Percentiles rank a stretch among this genome's conserved stretches.
Evolutionary conservation across 92 coral and sea anemone species (phyloP).

Genomic region (Phenganax subtilis): DNA sequence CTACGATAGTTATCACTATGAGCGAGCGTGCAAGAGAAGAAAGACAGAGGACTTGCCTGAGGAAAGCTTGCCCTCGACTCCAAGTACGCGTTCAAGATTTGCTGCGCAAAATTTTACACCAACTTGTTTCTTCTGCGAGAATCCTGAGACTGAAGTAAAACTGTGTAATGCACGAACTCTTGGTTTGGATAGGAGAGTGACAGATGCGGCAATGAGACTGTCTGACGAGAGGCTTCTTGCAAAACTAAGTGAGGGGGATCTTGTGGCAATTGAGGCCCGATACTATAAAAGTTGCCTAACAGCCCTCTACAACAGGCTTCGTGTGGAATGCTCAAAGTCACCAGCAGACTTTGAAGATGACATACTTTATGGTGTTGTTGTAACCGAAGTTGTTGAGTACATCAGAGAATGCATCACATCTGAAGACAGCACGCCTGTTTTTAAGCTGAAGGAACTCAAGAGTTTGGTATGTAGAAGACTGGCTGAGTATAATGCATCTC

Average conservation of each 20-base stretch:
- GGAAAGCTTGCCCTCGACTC: neutral
- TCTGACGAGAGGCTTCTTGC: conserved; percentile 15
- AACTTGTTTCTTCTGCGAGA: conserved; percentile 16
- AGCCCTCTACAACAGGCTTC: conserved; percentile 28
- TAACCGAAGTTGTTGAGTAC: conserved; percentile 12
- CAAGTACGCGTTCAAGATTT: conserved; percentile 21
- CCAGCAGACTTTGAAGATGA: conserved; percentile 25
- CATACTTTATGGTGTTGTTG: conserved; percentile 12
- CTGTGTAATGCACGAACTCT: conserved; percentile 20
- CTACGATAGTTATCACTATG: conserved; percentile 1
- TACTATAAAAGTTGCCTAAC: conserved; percentile 18
- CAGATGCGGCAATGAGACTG: conserved; percentile 17
- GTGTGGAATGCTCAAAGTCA: conserved; percentile 6
- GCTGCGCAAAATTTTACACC: conserved; percentile 18
- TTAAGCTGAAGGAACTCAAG: conserved; percentile 5
- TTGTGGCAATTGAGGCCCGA: conserved; percentile 16
- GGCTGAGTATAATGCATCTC: conserved; percentile 8
- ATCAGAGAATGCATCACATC: conserved; percentile 2
- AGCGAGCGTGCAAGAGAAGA: conserved; percentile 9
- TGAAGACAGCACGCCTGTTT: conserved; percentile 11
- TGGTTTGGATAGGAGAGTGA: conserved; percentile 13
- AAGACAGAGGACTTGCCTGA: neutral
- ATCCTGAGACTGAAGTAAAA: neutral
- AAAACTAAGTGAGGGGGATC: conserved; percentile 29
- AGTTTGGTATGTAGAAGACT: neutral